Base-by-base conservation (phyloP, 1,140 invertebrate species). In the Trichonephila inaurata region DNA sequence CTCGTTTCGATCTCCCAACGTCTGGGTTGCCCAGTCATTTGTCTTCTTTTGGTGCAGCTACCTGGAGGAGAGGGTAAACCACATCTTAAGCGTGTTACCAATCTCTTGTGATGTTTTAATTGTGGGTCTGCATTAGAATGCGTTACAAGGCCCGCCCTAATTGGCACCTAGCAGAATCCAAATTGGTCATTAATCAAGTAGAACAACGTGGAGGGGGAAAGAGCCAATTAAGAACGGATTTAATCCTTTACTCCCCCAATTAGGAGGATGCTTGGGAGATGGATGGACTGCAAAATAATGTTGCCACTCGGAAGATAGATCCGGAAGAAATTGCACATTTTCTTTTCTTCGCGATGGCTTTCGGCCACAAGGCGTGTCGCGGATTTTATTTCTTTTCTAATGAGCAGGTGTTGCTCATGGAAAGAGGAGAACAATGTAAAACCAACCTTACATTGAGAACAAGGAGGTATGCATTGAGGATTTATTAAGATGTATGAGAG, bases 171-270 rank as follows among this genome's bases (percentile, higher is more conserved):
- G 60, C 51, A 24, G 19, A 24, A 12, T 62, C 33, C 89, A 44
- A 62, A 69, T n/a, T 6, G n/a, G 89, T 62, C 77, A 91, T 91
- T 91, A 91, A 91, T 91, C 89, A 90, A 66, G 12, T 51, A 33
- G 16, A 66, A 81, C 40, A 85, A 61, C 21, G 58, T 24, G 82
- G 82, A 60, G 83, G 89, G 72, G 72, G 40, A 89, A 89, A 51
- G 66, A 89, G 89, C 64, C 77, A 91, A 91, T 91, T 91, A 82
- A 82, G 89, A 44, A 81, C 51, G 86, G 33, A 91, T 91, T 91
- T 28, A 91, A 91, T 62, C 89, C 89, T 91, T 91, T 82, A 91
- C 89, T 82, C 89, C 89, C 72, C 89, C 89, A 91, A 91, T 91
- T 83, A 91, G 72, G 40, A 33, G 58, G 77, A 81, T 33, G 77